Evolutionary conservation across 2,113 vertebrate genomes (phyloP).

Genomic region (Oplegnathus fasciatus): DNA sequence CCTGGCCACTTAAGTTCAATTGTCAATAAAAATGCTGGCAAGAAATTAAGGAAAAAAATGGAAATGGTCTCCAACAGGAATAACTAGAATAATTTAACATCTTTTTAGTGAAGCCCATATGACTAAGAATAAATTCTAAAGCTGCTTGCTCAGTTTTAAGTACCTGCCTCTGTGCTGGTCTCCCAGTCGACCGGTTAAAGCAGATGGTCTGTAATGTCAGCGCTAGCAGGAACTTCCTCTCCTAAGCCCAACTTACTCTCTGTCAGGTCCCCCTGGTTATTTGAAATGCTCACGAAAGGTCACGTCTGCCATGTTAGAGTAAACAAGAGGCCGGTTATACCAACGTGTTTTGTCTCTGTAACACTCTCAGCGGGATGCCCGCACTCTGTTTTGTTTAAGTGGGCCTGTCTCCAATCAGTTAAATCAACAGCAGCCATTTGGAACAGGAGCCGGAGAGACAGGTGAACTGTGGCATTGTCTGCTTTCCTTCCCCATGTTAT

Average conservation of each 20-base stretch:
- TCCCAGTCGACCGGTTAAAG: conserved; percentile 68
- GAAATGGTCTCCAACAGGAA: conserved; percentile 16
- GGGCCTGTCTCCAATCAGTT: conserved; percentile 77
- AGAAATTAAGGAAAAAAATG: background rate
- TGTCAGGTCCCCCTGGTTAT: conserved; percentile 74
- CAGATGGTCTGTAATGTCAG: conserved; percentile 82
- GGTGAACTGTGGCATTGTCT: conserved; percentile 71
- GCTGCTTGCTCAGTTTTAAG: conserved; percentile 50
- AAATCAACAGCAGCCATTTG: conserved; percentile 78
- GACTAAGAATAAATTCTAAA: conserved; percentile 24
- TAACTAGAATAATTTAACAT: background rate
- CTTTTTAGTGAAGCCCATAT: conserved; percentile 10
- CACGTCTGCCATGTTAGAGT: conserved; percentile 75
- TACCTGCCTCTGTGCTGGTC: conserved; percentile 37
- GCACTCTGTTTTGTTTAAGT: conserved; percentile 78
- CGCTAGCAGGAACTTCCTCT: conserved; percentile 71
- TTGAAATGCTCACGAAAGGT: conserved; percentile 78
- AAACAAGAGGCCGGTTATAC: conserved; percentile 75
- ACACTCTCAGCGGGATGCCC: conserved; percentile 66
- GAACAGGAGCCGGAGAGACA: conserved; percentile 73
- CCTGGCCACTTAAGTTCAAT: background rate
- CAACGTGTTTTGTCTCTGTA: conserved; percentile 69
- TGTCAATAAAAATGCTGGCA: background rate
- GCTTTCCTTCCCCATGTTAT: conserved; percentile 65
- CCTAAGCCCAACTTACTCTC: conserved; percentile 64